These are phyloP conservation scores for Falco biarmicus DNA, from an alignment of 2,797 vertebrate species.

Conservation along the genomic window DNA sequence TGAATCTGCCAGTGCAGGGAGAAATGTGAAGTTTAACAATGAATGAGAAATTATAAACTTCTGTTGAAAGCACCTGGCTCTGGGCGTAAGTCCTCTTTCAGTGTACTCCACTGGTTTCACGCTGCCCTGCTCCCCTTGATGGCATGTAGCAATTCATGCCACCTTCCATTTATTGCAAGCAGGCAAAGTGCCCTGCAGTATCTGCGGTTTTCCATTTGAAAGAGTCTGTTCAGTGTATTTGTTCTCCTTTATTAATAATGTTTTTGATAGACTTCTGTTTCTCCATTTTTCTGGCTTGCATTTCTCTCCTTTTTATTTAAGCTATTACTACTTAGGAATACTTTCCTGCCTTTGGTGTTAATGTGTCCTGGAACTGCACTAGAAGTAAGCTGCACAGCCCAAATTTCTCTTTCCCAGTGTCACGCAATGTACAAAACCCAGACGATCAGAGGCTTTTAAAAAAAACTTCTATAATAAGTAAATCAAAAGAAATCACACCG, in stretches of 20 bases:
- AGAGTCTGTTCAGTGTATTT: not conserved
- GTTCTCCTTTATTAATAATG: constrained; percentile 20
- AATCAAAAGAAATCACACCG: not conserved
- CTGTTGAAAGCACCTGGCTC: not conserved
- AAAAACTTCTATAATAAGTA: not conserved
- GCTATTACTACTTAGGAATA: not conserved
- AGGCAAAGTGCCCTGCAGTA: not conserved
- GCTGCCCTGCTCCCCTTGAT: not conserved
- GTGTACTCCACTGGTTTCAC: not conserved
- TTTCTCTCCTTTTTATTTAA: not conserved
- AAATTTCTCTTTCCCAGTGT: not conserved
- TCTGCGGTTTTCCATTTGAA: constrained; percentile 5
- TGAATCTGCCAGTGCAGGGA: not conserved
- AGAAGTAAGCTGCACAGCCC: not conserved
- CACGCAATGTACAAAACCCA: not conserved
- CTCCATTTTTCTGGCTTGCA: not conserved
- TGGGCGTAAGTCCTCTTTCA: not conserved
- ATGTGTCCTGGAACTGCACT: not conserved
- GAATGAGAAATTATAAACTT: not conserved
- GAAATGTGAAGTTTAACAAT: not conserved
- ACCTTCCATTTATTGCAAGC: not conserved
- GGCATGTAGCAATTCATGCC: not conserved
- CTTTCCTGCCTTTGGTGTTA: not conserved
- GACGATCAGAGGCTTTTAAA: not conserved
- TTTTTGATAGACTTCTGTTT: constrained; percentile 20